Base-by-base conservation (phyloP, 2,888 invertebrate genomes). In the Netelia inedita region DNA sequence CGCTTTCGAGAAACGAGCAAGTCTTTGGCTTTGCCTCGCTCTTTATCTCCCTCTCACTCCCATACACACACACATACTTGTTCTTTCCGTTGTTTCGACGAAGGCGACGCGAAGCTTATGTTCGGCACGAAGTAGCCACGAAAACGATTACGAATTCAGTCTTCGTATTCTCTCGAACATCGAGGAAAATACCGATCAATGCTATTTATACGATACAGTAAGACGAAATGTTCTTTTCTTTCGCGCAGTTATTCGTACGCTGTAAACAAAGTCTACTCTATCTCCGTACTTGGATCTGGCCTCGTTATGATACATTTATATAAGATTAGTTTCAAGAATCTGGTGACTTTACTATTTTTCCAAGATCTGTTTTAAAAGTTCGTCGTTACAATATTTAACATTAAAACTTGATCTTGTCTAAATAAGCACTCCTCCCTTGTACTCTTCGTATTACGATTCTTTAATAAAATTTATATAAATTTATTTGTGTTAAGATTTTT, bases 161-260 rank as follows among this genome's bases (percentile, higher is more conserved):
- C 79, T 57, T 59, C 83, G 83, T 84, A 73, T 66, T 23, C 65
- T 66, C 28, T 57, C 19, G 72, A 66, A 71, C 76, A 80, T 66
- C 61, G 61, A 72, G 11, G 35, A 84, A 83, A 84, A 84, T 80
- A 53, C 66, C 72, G 83, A 80, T 75, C 66, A 57, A n/a, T 75
- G 11, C 43, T 50, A 72, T 28, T 28, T 28, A 28, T 28, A 28
- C 28, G 28, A 28, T 55, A 79, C 23, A 63, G 53, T 35, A 8
- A 65, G 10, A 55, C 35, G 46, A 55, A 63, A 23, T 72, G 23
- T 72, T 11, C 41, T 50, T 78, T 55, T 55, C 14, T 9, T 50
- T 21, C 55, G 43, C 63, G 41, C 71, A 72, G 28, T 28, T 5
- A 6, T 28, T 28, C 16, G 57, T 57, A n/a, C 14, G 8, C 61